Evolutionary conservation across 2,113 vertebrate species (phyloP), one percentile per base, ranked within the genome.

Genomic region (Vimba vimba): DNA sequence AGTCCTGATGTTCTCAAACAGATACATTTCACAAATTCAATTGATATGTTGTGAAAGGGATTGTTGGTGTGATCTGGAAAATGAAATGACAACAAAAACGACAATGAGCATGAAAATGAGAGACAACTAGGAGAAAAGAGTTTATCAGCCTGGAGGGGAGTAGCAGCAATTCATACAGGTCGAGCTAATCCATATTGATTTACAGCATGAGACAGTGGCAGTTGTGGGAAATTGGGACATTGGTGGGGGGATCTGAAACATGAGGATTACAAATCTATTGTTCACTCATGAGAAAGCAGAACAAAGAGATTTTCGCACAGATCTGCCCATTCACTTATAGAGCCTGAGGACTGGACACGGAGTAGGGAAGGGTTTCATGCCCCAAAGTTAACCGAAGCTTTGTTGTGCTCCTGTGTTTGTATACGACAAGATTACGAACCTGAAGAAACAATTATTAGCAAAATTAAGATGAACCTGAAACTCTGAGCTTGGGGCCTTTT

Each of bases 261-360:
- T 86, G 88, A 91, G 90, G 82, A 89, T 87, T 89, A 86, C 79
- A 82, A 85, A 89, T 83, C 88, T 85, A 87, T 90, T 91, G 90
- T 90, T 81, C 75, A 82, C 43, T 69, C 33, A 36, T 79, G 85
- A 68, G 50, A 87, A 85, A 89, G 83, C 39, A 73, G 83, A 80
- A 89, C 88, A 90, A 91, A 89, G 85, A 77, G 15, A 45, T 78
- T 81, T 85, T 50, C 76, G 59, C 82, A 85, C 74, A 69, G 81
- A 19, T 60, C 69, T 88, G 84, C 77, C 89, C 80, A 82, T 85
- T 86, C 30, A 52, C 33, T 86, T 80, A 77, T 7, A 80, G 33
- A 36, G 60, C 62, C 62, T 86, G 76, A 25, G 25, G 69, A 23
- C 33, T 77, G 85, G 23, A 45, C 43, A 81, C n/a, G 12, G 19